These are phyloP conservation scores for Pelobates fuscus DNA, from an alignment of 2,113 vertebrate genomes.

Conservation along the genomic window DNA sequence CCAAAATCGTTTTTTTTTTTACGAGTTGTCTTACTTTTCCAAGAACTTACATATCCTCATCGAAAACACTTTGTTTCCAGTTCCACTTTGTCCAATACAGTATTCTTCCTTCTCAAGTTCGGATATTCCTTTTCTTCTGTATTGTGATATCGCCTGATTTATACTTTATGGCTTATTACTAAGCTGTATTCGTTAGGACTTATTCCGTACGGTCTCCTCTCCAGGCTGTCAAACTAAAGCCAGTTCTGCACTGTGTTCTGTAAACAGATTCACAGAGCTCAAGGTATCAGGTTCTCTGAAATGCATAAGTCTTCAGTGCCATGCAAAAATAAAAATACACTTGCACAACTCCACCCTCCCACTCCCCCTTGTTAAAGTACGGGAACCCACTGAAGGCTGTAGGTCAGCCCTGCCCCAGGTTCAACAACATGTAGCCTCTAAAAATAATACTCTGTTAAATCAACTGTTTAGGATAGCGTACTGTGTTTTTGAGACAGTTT, in stretches of 20 bases:
- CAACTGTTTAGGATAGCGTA: conserved; percentile 2
- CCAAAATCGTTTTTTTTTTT: background rate
- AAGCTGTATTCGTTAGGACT: conserved; percentile 36
- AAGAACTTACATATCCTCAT: background rate
- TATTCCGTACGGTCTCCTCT: conserved; percentile 41
- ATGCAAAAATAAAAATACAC: conserved; percentile 51
- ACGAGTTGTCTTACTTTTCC: background rate
- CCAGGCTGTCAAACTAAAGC: conserved; percentile 44
- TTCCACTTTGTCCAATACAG: background rate
- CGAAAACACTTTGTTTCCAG: conserved; percentile 5
- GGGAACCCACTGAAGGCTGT: conserved; percentile 27
- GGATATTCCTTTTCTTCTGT: conserved; percentile 59
- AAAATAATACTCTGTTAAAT: conserved; percentile 30
- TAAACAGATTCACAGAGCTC: conserved; percentile 52
- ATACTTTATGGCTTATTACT: conserved; percentile 31
- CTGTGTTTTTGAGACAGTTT: background rate
- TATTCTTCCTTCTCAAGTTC: conserved; percentile 55
- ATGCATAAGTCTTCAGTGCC: conserved; percentile 34
- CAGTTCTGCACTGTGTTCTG: conserved; percentile 48
- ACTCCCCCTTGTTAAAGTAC: conserved; percentile 27
- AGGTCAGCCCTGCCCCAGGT: conserved; percentile 31
- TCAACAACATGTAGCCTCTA: conserved; percentile 24
- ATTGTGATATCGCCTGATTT: conserved; percentile 52
- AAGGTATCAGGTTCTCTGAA: conserved; percentile 49
- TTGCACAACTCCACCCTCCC: conserved; percentile 31